Percentiles rank a stretch among this genome's conserved stretches.
These are phyloP conservation scores for Antechinus flavipes DNA, from an alignment of 2,113 vertebrate genomes.

Conservation along the genomic window DNA sequence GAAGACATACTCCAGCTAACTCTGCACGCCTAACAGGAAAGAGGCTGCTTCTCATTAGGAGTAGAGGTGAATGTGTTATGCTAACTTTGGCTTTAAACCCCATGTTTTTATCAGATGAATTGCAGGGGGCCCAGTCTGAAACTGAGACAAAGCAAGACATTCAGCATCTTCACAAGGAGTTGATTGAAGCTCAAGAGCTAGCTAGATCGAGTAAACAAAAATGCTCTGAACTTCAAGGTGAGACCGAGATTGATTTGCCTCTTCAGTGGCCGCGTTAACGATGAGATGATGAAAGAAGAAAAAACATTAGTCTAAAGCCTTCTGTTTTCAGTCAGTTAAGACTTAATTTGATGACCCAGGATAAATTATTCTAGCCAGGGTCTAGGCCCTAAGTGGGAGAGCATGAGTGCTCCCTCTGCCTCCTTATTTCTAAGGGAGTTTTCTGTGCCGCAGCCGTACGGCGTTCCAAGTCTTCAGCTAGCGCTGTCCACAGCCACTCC, in stretches of 20 bases:
- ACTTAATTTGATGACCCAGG: background rate
- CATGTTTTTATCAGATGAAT: slow-evolving; percentile 91
- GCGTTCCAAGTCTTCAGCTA: background rate
- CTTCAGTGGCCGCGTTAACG: slow-evolving; percentile 25
- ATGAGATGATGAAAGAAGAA: background rate
- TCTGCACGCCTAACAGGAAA: slow-evolving; percentile 63
- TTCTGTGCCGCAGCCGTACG: background rate
- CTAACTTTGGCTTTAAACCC: slow-evolving; percentile 82
- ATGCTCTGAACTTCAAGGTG: slow-evolving; percentile 98
- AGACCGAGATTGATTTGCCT: slow-evolving; percentile 78
- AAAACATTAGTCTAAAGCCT: background rate
- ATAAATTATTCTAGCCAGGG: no score
- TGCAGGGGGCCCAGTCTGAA: slow-evolving; percentile 92
- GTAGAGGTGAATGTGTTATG: slow-evolving; percentile 71
- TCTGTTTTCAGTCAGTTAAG: background rate
- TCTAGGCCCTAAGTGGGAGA: background rate
- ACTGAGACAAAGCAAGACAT: slow-evolving; percentile 95
- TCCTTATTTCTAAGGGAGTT: background rate
- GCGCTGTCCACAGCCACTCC: background rate
- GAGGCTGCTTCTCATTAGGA: slow-evolving; percentile 47
- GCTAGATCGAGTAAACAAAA: slow-evolving; percentile 97
- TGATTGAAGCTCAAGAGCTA: slow-evolving; percentile 96
- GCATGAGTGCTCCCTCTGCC: background rate
- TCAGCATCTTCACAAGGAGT: slow-evolving; percentile 93
- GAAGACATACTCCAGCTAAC: slow-evolving; percentile 69